Conservation (phyloP, 2,888 invertebrate species). For the Macrophya annulata region DNA sequence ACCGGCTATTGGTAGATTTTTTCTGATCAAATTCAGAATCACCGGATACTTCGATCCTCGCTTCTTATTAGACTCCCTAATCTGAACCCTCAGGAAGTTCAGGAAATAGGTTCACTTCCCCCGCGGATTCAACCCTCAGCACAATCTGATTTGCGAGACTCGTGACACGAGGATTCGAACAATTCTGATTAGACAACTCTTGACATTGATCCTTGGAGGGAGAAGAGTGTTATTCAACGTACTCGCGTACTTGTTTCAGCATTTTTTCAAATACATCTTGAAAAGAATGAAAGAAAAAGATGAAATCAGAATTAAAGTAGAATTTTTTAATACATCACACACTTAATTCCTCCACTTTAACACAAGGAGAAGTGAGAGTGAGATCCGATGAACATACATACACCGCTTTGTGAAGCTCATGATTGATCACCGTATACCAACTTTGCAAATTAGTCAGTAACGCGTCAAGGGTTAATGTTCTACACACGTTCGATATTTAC, state of each 20-base stretch:
- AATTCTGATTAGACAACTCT: slow-evolving; percentile 21
- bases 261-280: neutral
- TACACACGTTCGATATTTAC: neutral
- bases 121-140: slow-evolving; percentile 10
- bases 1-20: neutral
- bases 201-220: neutral
- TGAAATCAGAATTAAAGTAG: neutral
- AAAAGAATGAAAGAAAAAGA: neutral
- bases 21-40: neutral
- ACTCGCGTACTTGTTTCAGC: neutral
- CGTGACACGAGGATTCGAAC: neutral
- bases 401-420: neutral
- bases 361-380: neutral
- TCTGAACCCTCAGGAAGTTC: slow-evolving; percentile 3
- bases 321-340: neutral
- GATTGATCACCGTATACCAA: slow-evolving; percentile 38
- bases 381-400: neutral
- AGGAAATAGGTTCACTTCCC: slow-evolving; percentile 20
- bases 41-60: neutral
- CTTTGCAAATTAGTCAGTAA: slow-evolving; percentile 31
- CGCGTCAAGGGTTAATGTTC: slow-evolving; percentile 1
- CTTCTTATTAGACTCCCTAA: slow-evolving; percentile 1
- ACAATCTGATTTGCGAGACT: slow-evolving; percentile 7
- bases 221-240: neutral
- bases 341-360: neutral